Base-by-base conservation (phyloP, 2,797 vertebrate genomes). In the Kryptolebias ocellatus region DNA sequence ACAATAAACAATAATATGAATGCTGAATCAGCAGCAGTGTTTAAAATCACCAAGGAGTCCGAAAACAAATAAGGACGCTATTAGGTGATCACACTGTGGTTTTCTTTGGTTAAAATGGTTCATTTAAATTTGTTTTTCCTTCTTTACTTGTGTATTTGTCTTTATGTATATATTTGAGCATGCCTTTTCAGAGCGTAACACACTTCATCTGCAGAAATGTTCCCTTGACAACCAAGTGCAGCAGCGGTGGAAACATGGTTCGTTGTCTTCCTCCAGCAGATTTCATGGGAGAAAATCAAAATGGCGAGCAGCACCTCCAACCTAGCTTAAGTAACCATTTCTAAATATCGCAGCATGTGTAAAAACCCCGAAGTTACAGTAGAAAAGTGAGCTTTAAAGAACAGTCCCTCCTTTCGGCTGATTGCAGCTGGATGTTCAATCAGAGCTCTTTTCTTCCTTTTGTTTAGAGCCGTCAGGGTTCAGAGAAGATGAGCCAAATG, bases 141-240 rank as follows among this genome's bases (percentile, higher is more conserved):
- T 61, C 20, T 76, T n/a, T 5, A 76, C 67, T 10, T 39, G 72
- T 28, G 47, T 70, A 62, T 83, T 82, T 70, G 29, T 31, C 52
- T 81, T 70, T 58, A 82, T 74, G 78, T 71, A 87, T 85, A 87
- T 83, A 80, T 84, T 72, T 79, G 69, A 71, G 63, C 52, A 18
- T 8, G 46, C n/a, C 61, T 74, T 85, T 68, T 76, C 60, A 5
- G 50, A 76, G 68, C 51, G 63, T 44, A 64, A 69, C 12, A 5
- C 60, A 20, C 64, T 67, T 27, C 44, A 14, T 80, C 78, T 72
- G 66, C 75, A 77, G 64, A 85, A 77, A 81, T 59, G 84, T 89
- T 88, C 79, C 83, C 83, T 76, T 88, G 81, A 84, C 85, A 87
- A 90, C 84, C 29, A 37, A 83, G 64, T 56, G 71, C 70, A 74